Conservation (phyloP, 2,113 vertebrate species). For the Ailuropoda melanoleuca region DNA sequence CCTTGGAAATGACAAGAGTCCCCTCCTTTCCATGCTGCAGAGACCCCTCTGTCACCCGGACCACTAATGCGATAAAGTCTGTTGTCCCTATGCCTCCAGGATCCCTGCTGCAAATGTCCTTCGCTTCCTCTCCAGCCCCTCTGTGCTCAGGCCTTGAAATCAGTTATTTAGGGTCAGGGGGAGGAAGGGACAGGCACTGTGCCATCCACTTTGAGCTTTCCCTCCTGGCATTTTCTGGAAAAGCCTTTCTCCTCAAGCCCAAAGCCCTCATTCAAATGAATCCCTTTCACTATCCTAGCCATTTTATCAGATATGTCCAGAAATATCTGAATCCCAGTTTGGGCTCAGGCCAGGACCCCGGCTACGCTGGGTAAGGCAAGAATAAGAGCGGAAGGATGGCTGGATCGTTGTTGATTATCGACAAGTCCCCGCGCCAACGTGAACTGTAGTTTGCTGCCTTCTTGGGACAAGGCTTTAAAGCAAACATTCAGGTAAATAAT, state of each 20-base stretch:
- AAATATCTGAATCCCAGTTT: neutral
- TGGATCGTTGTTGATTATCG: neutral
- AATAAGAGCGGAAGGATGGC: no score
- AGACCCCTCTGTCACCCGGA: neutral
- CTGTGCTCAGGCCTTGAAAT: neutral
- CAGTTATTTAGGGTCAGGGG: neutral
- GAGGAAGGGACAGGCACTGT: neutral
- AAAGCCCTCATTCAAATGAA: neutral
- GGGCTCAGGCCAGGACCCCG: neutral
- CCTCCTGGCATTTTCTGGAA: neutral
- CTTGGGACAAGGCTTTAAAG: neutral
- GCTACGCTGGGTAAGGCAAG: neutral
- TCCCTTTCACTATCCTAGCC: neutral
- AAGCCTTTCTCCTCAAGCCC: neutral
- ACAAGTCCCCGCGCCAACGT: neutral
- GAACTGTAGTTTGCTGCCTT: neutral
- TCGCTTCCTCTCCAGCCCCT: neutral
- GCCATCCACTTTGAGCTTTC: neutral
- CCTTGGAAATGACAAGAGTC: neutral
- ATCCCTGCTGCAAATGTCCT: neutral
- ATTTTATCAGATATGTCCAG: neutral
- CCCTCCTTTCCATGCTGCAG: neutral
- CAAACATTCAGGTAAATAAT: neutral
- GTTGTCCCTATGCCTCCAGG: neutral
- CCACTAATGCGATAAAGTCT: neutral